phyloP scores from a whole-genome alignment of 2,113 vertebrate species.

The Apteryx owenii region DNA sequence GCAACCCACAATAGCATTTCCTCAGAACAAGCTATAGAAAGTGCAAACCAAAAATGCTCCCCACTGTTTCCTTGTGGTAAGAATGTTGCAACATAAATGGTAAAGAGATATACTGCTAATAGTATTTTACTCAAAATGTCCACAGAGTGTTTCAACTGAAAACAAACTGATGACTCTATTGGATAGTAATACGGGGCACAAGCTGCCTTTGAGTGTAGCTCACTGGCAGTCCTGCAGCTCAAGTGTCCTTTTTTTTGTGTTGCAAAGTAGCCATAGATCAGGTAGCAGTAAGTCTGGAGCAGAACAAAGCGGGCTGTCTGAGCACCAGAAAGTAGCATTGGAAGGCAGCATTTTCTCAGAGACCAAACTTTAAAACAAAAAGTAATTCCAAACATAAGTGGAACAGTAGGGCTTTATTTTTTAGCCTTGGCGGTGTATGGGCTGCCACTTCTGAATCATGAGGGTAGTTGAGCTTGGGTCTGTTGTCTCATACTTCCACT shows the following conservation, averaged over 20 bases:
- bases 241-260: not conserved
- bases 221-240: not conserved
- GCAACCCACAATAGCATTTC: not conserved
- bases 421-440: not conserved
- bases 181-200: not conserved
- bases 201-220: not conserved
- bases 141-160: not conserved
- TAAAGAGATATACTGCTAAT: not conserved
- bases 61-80: not conserved
- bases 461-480: not conserved
- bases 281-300: not conserved
- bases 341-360: not conserved
- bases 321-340: not conserved
- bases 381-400: not conserved
- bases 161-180: not conserved
- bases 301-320: not conserved
- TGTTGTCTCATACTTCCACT: not conserved
- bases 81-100: not conserved
- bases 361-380: not conserved
- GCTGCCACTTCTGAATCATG: not conserved
- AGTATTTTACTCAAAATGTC: not conserved
- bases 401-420: not conserved
- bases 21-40: not conserved
- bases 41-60: not conserved
- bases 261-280: not conserved